Base-by-base conservation (phyloP, 2,888 invertebrate genomes). In the Yponomeuta cagnagella region DNA sequence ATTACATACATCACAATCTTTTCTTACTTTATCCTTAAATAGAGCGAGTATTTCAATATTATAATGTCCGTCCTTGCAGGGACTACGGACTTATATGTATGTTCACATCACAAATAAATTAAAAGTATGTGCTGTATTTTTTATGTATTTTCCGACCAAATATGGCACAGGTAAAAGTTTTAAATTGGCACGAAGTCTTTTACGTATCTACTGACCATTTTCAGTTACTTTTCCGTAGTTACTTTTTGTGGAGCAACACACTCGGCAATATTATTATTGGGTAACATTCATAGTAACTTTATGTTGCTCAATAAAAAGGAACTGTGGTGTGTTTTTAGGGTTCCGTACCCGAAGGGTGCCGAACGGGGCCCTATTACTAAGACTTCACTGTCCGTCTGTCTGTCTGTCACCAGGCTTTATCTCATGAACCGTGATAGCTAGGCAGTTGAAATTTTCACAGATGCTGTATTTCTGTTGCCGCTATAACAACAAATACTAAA, bases 21-120 rank as follows among this genome's bases (percentile, higher is more conserved):
- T 70, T 63, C 63, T 63, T 70, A 70, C 10, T 77, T 63, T 70
- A 70, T 63, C 77, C 77, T 77, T 77, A 77, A 74, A 74, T 81
- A 78, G 76, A 80, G 77, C 81, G 84, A 86, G 84, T 85, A 85
- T 84, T 85, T 77, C 73, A 80, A 23, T 69, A 69, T 69, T 69
- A 31, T 15, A 15, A 43, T 23, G 48, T 68, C 48, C 68, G 15
- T 68, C 43, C 43, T n/a, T 33, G 23, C 10, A 37, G 9, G 68
- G 43, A 9, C 68, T 15, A 58, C 12, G 15, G 52, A 15, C 52
- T 9, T 12, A 15, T 15, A 15, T 15, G 52, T 3, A 58, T 58
- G 15, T 8, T 15, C 15, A 15, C 15, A 12, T 15, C 52, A 58
- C 52, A 58, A 12, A 12, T 12, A 15, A 58, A 15, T 58, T 58